Conservation (phyloP, 2,113 vertebrate species). For the Leucopsar rothschildi region DNA sequence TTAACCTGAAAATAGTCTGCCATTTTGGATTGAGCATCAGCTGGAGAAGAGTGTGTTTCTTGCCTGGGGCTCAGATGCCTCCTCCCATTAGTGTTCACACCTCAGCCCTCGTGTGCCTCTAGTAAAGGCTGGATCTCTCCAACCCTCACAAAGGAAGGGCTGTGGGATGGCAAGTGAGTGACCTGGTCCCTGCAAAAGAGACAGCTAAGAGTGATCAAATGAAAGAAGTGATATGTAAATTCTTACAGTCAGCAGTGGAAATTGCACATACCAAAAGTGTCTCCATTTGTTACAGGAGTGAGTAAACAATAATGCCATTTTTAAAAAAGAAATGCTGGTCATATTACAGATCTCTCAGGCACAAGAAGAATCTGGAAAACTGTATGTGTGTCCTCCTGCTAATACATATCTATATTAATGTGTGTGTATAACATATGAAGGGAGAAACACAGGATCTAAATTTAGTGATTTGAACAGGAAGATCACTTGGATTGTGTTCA, state of each 20-base stretch:
- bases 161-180: not conserved
- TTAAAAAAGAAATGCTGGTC: not conserved
- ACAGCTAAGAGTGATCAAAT: not conserved
- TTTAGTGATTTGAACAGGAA: not conserved
- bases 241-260: not conserved
- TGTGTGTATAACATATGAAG: not conserved
- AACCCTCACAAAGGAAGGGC: not conserved
- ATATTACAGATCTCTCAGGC: not conserved
- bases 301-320: not conserved
- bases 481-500: not conserved
- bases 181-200: not conserved
- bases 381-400: not conserved
- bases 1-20: conserved; percentile 42
- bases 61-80: conserved; percentile 19
- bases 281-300: not conserved
- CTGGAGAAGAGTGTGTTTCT: not conserved
- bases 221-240: not conserved
- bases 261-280: not conserved
- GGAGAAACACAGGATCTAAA: not conserved
- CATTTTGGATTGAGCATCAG: not conserved
- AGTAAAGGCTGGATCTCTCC: not conserved
- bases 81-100: conserved; percentile 18
- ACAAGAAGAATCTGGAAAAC: not conserved
- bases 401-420: not conserved
- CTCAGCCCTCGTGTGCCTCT: not conserved